Evolutionary conservation across 2,113 vertebrate species (phyloP), one percentile per base, ranked within the genome.

Genomic region (Tupaia tana): DNA sequence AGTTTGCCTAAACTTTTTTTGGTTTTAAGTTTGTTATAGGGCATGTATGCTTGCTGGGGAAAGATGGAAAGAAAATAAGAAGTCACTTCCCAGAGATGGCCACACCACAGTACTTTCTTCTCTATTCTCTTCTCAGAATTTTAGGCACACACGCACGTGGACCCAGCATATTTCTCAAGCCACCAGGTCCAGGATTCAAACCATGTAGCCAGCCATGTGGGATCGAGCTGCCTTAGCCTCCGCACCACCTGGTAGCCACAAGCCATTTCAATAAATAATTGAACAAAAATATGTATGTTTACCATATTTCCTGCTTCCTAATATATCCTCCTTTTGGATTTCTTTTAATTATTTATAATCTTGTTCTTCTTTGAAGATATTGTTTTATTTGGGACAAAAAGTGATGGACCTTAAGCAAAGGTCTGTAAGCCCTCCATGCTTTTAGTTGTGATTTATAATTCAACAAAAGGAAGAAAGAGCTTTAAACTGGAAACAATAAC

Each of bases 341-440:
- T 79, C 56, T 67, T 52, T 31, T 59, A 69, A 84, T 34, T 3
- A 61, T 82, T 88, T 89, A 20, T 16, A 78, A n/a, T 89, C 56
- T 31, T 94, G 15, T 70, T 96, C 12, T n/a, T 95, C 77, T 89
- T 92, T 86, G 34, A 94, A 84, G 78, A 25, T 64, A 84, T n/a
- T 80, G 16, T 87, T 75, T 93, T 61, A 70, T 31, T 29, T 66
- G 25, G 9, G 19, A 11, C 61, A 34, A 59, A 66, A 79, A 29
- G 10, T 34, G 27, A 67, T 2, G 0, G 7, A 54, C 29, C 54
- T 92, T 78, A 78, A 79, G 81, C 27, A 82, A 87, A 91, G 27
- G 52, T 34, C 66, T 83, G 52, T 87, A 80, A 22, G 95, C 90
- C 31, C 13, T 82, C 24, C 52, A 20, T 43, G 73, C 34, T 91